Evolutionary conservation across 2,113 vertebrate genomes (phyloP), one percentile per base, ranked within the genome.

Genomic region (Astur gentilis): DNA sequence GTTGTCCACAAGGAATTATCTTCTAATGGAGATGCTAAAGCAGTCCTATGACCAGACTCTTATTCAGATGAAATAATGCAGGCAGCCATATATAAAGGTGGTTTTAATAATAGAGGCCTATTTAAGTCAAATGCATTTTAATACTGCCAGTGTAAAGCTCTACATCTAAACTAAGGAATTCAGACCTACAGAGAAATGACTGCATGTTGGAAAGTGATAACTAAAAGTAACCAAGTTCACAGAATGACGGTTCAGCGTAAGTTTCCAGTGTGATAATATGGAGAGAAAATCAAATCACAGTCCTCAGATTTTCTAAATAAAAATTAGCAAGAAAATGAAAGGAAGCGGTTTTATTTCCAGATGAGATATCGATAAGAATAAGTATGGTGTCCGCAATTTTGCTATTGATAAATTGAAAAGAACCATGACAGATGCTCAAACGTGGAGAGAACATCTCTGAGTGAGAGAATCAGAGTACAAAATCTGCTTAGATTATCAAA

Each of bases 401-500:
- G 11, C 6, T 87, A 75, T 73, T 85, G 49, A 58, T 72, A 87
- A 55, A 29, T 21, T 64, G 18, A 92, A 87, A 83, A 75, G 9
- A 87, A 75, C 22, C 31, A n/a, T 71, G 72, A 91, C 42, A 92
- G 62, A 73, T 83, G 40, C 8, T 85, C 70, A 83, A 91, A 84
- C 4, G 0, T 79, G 14, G 34, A 89, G n/a, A 2, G 0, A 86
- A 62, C 8, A 10, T 66, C 65, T 79, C n/a, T n/a, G 26, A 95
- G 61, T 61, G 57, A 95, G 25, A 92, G 29, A 91, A 93, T 94
- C 77, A 69, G 76, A 92, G 16, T 26, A 52, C 12, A 60, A 87
- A 94, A 96, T 95, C 93, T 96, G 47, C 87, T 94, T 84, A 84
- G 65, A 61, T 91, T 75, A 82, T 79, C 73, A 93, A 52, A 91